phyloP scores from a whole-genome alignment of 1,140 invertebrate species.

The Aphis gossypii region DNA sequence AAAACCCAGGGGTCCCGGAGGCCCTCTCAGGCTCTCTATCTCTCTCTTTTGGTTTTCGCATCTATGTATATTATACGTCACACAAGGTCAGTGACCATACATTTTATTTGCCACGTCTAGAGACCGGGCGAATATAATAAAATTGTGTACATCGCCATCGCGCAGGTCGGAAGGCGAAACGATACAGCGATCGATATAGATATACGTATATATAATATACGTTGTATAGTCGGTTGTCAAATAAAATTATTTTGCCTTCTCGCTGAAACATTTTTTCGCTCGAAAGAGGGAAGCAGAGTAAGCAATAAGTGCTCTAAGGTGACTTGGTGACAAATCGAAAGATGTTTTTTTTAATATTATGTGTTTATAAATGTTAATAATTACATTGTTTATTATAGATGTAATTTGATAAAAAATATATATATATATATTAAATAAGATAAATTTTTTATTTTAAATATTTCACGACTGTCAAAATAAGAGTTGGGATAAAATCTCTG shows the following conservation, averaged over 20 bases:
- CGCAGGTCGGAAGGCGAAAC: background rate
- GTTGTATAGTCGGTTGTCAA: background rate
- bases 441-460: too few species aligned
- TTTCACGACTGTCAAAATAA: too few species aligned
- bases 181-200: background rate
- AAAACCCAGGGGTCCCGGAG: slow-evolving; percentile 35
- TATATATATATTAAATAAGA: too few species aligned
- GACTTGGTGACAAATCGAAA: background rate
- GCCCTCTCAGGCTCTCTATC: background rate
- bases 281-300: background rate
- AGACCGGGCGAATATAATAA: background rate
- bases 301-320: too few species aligned
- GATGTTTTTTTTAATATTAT: background rate
- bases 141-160: background rate
- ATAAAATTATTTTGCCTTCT: background rate
- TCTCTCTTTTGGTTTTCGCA: slow-evolving; percentile 15
- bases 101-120: slow-evolving; percentile 2
- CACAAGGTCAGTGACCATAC: slow-evolving; percentile 55
- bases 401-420: too few species aligned
- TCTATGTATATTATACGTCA: background rate
- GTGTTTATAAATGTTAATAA: too few species aligned
- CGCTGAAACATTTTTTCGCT: background rate
- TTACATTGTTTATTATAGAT: too few species aligned
- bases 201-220: background rate
- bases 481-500: too few species aligned